These are phyloP conservation scores for Drosophila pseudoobscura DNA, from an alignment of 1,140 invertebrate genomes.

Conservation along the genomic window DNA sequence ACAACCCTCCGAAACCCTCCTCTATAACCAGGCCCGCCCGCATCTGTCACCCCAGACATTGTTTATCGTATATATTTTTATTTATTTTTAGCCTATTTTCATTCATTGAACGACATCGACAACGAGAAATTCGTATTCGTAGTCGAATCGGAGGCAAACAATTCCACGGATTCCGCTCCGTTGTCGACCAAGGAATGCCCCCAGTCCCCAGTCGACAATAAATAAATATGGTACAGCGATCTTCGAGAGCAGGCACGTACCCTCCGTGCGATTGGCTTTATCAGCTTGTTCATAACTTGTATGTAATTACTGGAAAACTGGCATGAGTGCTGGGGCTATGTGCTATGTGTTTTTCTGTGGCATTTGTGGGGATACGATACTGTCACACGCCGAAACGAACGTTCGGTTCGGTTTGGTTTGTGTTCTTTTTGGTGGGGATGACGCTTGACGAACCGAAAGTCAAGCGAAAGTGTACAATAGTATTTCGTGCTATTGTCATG, in stretches of 20 bases:
- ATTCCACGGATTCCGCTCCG: too few species aligned
- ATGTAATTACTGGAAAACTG: conserved; percentile 35
- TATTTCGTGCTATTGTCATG: conserved; percentile 13
- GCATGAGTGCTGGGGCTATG: not conserved
- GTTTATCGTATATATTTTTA: conserved; percentile 40
- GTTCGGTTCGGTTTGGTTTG: conserved; percentile 38
- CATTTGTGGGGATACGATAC: conserved; percentile 13
- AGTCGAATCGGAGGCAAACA: conserved; percentile 1
- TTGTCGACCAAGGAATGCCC: conserved; percentile 21
- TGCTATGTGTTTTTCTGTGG: not conserved
- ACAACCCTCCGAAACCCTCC: conserved; percentile 3
- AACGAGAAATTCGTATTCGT: conserved; percentile 43
- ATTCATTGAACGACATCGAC: conserved; percentile 40
- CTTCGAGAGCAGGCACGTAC: conserved; percentile 36
- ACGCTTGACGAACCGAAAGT: conserved; percentile 30
- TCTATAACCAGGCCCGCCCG: conserved; percentile 32
- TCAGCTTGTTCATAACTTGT: conserved; percentile 38
- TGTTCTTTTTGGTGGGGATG: conserved; percentile 9
- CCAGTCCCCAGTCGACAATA: conserved; percentile 18
- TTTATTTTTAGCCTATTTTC: conserved; percentile 46
- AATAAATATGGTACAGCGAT: conserved; percentile 34
- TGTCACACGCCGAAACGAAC: conserved; percentile 34
- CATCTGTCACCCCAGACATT: conserved; percentile 50
- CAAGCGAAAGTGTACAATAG: conserved; percentile 26
- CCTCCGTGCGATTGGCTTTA: conserved; percentile 32